Evolutionary conservation across 2,888 invertebrate genomes (phyloP), one percentile per base, ranked within the genome.

Genomic region (Chironomus tentans): DNA sequence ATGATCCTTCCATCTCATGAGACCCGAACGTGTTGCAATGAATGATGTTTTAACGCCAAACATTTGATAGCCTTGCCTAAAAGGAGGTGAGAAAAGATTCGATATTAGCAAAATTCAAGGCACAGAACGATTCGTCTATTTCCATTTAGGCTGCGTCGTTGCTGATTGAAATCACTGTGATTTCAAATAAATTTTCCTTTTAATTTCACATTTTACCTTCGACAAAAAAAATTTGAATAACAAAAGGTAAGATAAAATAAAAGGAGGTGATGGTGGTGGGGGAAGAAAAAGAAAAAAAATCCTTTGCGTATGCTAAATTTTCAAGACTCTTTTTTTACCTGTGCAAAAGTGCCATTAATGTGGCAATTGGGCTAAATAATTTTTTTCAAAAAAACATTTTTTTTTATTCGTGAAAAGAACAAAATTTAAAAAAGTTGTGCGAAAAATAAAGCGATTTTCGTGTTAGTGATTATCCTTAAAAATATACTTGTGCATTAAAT

Each of bases 341-440:
- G 91, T 92, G 91, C 84, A 94, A 90, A 84, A 94, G 91, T 88
- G 92, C 93, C 93, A 95, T 93, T 89, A 95, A 92, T 87, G 92
- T 94, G 90, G 93, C 94, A 90, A 95, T 92, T 87, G 94, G 94
- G 93, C 94, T 94, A 92, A 88, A 77, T 15, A 56, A 56, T 15
- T 56, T 56, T 50, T 50, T n/a, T 70, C 0, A 62, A 62, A 62
- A 62, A 4, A 24, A 22, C 4, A 1, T 56, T 56, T 38, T 38
- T 38, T 38, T 38, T 38, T 10, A 38, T 56, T n/a, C 56, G 56
- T 38, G 38, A 38, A 38, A 38, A 38, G 38, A 38, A 38, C 38
- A 38, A 38, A 38, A 38, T 38, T 38, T 38, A 28, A 70, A 69
- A 56, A 69, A 76, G 72, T 76, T 68, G 76, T 77, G 76, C 76